Conservation (phyloP, 1,140 invertebrate genomes). For the Heliconius hermathena region DNA sequence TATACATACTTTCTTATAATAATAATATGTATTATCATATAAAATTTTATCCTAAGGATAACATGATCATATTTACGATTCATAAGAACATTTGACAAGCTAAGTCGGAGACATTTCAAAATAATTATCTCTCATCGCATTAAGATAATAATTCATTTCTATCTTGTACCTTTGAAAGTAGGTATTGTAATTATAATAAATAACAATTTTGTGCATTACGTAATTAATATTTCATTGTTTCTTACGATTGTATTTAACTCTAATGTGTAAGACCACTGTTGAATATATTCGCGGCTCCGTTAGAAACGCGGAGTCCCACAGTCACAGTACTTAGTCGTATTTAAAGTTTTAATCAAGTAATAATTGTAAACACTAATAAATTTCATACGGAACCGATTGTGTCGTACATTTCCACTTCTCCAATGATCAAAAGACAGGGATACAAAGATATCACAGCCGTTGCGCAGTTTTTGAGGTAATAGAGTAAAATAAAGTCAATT, state of each 20-base stretch:
- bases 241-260: slow-evolving; percentile 79
- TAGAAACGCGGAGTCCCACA: slow-evolving; percentile 65
- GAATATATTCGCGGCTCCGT: slow-evolving; percentile 64
- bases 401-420: slow-evolving; percentile 67
- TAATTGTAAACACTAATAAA: slow-evolving; percentile 59
- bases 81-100: slow-evolving; percentile 71
- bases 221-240: slow-evolving; percentile 81
- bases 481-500: slow-evolving; percentile 81
- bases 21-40: slow-evolving; percentile 80
- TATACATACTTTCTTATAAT: slow-evolving; percentile 79
- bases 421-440: slow-evolving; percentile 78
- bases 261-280: slow-evolving; percentile 77
- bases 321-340: slow-evolving; percentile 78
- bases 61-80: slow-evolving; percentile 78
- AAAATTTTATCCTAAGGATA: slow-evolving; percentile 82
- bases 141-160: slow-evolving; percentile 81
- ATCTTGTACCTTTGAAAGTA: slow-evolving; percentile 80
- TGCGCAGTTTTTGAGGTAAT: slow-evolving; percentile 77
- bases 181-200: slow-evolving; percentile 81
- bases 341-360: slow-evolving; percentile 76
- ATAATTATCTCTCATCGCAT: slow-evolving; percentile 76
- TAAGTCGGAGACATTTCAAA: slow-evolving; percentile 77
- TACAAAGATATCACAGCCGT: slow-evolving; percentile 74
- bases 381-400: slow-evolving; percentile 64
- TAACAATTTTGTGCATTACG: slow-evolving; percentile 81